Evolutionary conservation across 2,888 invertebrate species (phyloP).

Genomic region (Drosophila siamana): DNA sequence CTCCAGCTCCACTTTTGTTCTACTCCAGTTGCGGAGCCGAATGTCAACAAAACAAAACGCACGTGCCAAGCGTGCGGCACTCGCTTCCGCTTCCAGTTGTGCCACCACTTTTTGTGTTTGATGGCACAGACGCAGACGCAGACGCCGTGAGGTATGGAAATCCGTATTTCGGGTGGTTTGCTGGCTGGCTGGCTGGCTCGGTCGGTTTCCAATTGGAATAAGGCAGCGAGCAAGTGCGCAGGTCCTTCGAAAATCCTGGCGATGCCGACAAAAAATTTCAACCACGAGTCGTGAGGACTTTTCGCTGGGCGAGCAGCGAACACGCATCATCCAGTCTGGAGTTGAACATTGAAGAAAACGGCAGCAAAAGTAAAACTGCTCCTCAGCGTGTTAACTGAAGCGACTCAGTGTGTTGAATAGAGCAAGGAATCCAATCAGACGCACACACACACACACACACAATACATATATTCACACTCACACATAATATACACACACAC

Average conservation of each 20-base stretch:
- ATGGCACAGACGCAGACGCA: slow-evolving; percentile 53
- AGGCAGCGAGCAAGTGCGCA: slow-evolving; percentile 77
- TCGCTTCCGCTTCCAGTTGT: slow-evolving; percentile 52
- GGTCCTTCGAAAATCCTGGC: slow-evolving; percentile 83
- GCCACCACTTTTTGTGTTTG: slow-evolving; percentile 35
- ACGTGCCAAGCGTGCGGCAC: slow-evolving; percentile 55
- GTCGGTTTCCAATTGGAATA: slow-evolving; percentile 70
- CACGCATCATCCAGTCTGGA: slow-evolving; percentile 83
- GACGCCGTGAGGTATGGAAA: slow-evolving; percentile 1
- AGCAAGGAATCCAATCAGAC: slow-evolving; percentile 77
- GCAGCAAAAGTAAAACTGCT: slow-evolving; percentile 78
- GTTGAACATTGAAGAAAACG: slow-evolving; percentile 84
- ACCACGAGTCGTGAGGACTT: slow-evolving; percentile 78
- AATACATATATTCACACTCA: slow-evolving; percentile 40
- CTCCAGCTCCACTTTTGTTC: not conserved
- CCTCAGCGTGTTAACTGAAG: slow-evolving; percentile 55
- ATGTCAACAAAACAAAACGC: slow-evolving; percentile 76
- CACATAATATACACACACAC: slow-evolving; percentile 48
- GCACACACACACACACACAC: slow-evolving; percentile 50
- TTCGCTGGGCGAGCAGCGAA: slow-evolving; percentile 63
- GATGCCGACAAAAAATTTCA: slow-evolving; percentile 55
- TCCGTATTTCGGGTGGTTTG: slow-evolving; percentile 29
- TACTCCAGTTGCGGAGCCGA: slow-evolving; percentile 23
- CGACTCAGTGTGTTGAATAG: slow-evolving; percentile 70
- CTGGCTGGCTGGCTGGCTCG: not conserved